These are phyloP conservation scores for Falco berigora DNA, from an alignment of 2,797 vertebrate species.

Conservation along the genomic window DNA sequence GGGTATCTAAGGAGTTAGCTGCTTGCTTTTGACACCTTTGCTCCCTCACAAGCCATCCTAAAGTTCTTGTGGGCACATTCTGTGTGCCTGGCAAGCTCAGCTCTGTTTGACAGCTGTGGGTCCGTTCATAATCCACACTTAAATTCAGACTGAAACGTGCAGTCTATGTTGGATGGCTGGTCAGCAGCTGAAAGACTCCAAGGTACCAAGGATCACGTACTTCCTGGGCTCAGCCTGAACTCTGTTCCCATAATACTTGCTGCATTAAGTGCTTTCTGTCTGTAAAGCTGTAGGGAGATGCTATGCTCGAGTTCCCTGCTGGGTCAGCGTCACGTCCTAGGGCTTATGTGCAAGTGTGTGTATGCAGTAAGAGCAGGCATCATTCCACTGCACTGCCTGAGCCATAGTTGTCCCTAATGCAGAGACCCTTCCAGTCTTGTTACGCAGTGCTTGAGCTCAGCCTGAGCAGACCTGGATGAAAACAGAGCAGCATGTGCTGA, in stretches of 20 bases:
- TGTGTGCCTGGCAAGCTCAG: neutral
- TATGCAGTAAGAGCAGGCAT: neutral
- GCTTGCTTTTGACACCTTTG: neutral
- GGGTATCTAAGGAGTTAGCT: neutral
- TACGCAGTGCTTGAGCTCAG: rapidly evolving
- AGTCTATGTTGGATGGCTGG: neutral
- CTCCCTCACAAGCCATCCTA: neutral
- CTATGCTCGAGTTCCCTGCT: neutral
- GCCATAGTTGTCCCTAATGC: neutral
- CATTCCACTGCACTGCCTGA: rapidly evolving
- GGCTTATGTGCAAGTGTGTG: neutral
- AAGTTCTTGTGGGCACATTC: rapidly evolving
- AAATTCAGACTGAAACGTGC: neutral
- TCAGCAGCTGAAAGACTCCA: neutral
- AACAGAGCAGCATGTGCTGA: neutral
- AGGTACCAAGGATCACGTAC: neutral
- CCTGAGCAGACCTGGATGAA: neutral
- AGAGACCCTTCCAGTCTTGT: neutral
- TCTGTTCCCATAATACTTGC: neutral
- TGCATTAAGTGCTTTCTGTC: neutral
- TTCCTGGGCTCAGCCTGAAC: neutral
- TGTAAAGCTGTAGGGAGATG: neutral
- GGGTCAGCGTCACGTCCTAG: neutral
- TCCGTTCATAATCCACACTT: neutral
- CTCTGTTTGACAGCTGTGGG: neutral